These are phyloP conservation scores for Leontocebus nigricollis DNA, from an alignment of 2,797 vertebrate genomes.

Conservation along the genomic window DNA sequence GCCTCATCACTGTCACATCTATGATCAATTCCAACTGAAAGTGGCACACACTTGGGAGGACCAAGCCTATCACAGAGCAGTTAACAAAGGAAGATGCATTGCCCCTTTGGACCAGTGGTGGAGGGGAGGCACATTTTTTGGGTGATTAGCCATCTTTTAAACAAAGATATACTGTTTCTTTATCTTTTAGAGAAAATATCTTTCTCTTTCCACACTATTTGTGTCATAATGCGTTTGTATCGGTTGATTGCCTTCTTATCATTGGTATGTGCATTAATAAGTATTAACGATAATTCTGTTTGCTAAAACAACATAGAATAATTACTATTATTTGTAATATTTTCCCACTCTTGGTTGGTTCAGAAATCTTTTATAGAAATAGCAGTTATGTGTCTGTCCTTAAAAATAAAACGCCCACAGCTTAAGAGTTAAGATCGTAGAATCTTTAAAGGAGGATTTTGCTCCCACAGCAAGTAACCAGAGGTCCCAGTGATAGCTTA, in stretches of 20 bases:
- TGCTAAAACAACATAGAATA: slow-evolving; percentile 46
- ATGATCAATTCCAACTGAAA: slow-evolving; percentile 60
- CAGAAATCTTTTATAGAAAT: slow-evolving; percentile 25
- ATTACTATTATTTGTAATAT: slow-evolving; percentile 63
- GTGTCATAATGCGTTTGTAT: neutral
- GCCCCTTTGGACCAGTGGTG: neutral
- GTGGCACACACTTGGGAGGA: neutral
- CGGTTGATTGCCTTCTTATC: neutral
- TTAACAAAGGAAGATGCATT: slow-evolving; percentile 61
- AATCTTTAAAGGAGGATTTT: neutral
- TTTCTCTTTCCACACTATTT: slow-evolving; percentile 38
- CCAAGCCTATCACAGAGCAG: slow-evolving; percentile 54
- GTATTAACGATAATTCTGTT: slow-evolving; percentile 63
- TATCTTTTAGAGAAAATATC: neutral
- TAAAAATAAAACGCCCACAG: neutral
- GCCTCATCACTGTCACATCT: slow-evolving; percentile 8
- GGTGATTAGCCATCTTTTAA: neutral
- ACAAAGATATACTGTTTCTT: slow-evolving; percentile 27
- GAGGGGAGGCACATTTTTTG: slow-evolving; percentile 16
- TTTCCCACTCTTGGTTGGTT: slow-evolving; percentile 27
- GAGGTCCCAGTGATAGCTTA: neutral
- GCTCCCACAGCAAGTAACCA: neutral
- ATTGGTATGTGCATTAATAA: slow-evolving; percentile 43
- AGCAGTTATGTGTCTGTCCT: neutral
- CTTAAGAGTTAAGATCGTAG: neutral